These are phyloP conservation scores for Nomada fabriciana DNA, from an alignment of 2,888 invertebrate species.

Conservation along the genomic window DNA sequence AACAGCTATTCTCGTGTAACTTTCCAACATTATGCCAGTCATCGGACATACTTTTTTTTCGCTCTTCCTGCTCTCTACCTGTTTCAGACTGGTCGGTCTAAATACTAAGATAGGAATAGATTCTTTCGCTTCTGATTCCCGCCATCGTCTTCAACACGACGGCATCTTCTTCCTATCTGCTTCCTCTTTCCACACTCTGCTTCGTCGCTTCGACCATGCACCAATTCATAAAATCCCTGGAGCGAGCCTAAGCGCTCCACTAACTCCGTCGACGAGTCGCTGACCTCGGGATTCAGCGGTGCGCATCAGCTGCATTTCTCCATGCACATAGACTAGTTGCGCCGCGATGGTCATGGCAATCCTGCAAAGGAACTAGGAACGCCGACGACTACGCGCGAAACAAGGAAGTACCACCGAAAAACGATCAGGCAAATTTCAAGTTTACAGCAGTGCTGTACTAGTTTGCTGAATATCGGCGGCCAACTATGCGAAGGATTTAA, in stretches of 20 bases:
- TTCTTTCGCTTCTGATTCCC: slow-evolving; percentile 35
- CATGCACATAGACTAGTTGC: slow-evolving; percentile 75
- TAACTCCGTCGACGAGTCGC: slow-evolving; percentile 83
- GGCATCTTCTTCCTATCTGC: slow-evolving; percentile 24
- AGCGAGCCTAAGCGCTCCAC: slow-evolving; percentile 83
- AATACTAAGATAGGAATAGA: slow-evolving; percentile 21
- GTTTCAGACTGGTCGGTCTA: slow-evolving; percentile 13
- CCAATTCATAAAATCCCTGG: slow-evolving; percentile 81
- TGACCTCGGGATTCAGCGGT: slow-evolving; percentile 84
- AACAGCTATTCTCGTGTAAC: background rate
- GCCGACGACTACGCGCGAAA: slow-evolving; percentile 34
- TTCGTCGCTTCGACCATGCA: slow-evolving; percentile 69
- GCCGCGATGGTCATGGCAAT: slow-evolving; percentile 79
- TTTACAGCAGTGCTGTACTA: background rate
- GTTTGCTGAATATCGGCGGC: background rate
- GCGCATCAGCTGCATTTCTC: slow-evolving; percentile 82
- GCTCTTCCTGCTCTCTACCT: background rate
- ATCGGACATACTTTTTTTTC: background rate
- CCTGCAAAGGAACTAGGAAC: slow-evolving; percentile 69
- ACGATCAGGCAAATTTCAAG: slow-evolving; percentile 11
- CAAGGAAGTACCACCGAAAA: slow-evolving; percentile 34
- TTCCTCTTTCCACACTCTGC: slow-evolving; percentile 40
- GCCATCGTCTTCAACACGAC: background rate
- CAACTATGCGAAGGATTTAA: slow-evolving; percentile 23
- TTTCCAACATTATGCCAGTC: background rate